Conservation (phyloP, 2,113 vertebrate species). For the Chloebia gouldiae region DNA sequence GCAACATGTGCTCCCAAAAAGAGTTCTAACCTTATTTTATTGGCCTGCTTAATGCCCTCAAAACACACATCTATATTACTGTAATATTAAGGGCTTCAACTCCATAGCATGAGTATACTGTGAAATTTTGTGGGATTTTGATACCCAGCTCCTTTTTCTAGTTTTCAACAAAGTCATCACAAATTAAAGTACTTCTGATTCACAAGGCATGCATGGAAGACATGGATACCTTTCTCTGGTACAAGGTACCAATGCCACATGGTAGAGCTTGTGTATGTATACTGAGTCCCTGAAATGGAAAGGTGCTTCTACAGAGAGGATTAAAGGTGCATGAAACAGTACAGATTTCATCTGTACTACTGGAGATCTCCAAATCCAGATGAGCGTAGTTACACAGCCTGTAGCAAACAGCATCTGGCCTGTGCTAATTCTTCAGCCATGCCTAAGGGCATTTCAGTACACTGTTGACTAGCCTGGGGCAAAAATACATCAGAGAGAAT, state of each 20-base stretch:
- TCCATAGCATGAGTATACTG: neutral
- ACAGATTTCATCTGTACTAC: rapidly evolving
- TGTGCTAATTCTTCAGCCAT: neutral
- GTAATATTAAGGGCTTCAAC: neutral
- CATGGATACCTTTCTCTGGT: neutral
- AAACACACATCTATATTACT: neutral
- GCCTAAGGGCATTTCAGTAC: neutral
- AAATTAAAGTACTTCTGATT: neutral
- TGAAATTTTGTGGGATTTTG: neutral
- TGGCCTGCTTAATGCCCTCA: neutral
- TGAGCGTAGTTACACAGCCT: neutral
- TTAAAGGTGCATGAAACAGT: neutral
- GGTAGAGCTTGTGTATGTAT: neutral
- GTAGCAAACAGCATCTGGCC: neutral
- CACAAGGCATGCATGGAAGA: neutral
- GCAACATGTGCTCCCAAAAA: neutral
- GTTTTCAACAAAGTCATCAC: neutral
- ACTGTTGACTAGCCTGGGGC: neutral
- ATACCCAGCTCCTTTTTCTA: neutral
- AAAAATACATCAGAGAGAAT: neutral
- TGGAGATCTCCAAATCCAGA: neutral
- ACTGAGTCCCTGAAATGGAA: neutral
- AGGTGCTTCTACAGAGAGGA: neutral
- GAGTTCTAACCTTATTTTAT: neutral
- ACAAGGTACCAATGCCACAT: neutral